A percentile compares a stretch with the other conserved stretches of the same genome.
These are phyloP conservation scores for Ennomos fuscantarius DNA, from an alignment of 2,888 invertebrate genomes.

Conservation along the genomic window DNA sequence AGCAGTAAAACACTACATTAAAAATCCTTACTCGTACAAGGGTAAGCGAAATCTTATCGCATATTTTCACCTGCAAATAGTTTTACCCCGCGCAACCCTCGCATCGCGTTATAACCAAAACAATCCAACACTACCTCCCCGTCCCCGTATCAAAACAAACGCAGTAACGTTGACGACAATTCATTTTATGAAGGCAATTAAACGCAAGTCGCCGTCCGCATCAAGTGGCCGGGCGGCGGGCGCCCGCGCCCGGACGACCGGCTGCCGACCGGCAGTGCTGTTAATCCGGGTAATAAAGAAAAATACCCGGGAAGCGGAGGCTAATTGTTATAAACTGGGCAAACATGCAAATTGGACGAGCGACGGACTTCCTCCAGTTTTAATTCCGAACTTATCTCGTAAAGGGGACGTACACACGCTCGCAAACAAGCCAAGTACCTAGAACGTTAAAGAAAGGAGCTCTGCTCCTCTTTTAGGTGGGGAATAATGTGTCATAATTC, in stretches of 20 bases:
- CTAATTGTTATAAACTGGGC: conserved; percentile 81
- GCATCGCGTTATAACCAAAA: conserved; percentile 8
- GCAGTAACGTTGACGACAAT: conserved; percentile 46
- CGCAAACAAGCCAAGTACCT: conserved; percentile 7
- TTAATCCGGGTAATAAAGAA: conserved; percentile 81
- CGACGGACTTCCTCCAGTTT: conserved; percentile 66
- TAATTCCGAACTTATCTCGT: conserved; percentile 61
- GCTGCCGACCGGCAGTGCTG: conserved; percentile 46
- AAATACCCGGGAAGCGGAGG: conserved; percentile 72
- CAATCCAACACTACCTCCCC: conserved; percentile 12
- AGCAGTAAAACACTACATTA: too few species aligned
- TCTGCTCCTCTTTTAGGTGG: background rate
- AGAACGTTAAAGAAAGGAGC: conserved; percentile 4
- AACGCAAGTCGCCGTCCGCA: conserved; percentile 51
- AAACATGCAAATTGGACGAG: conserved; percentile 78
- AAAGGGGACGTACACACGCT: conserved; percentile 28
- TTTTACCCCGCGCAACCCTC: too few species aligned
- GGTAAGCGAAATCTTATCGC: too few species aligned
- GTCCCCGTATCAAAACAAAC: conserved; percentile 45
- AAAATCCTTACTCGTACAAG: too few species aligned
- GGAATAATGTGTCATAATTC: background rate
- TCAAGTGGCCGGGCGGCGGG: conserved; percentile 29
- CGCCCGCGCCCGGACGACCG: conserved; percentile 33
- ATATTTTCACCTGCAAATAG: background rate
- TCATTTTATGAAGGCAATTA: conserved; percentile 70